Conservation (phyloP, 2,113 vertebrate species). For the Brienomyrus brachyistius region DNA sequence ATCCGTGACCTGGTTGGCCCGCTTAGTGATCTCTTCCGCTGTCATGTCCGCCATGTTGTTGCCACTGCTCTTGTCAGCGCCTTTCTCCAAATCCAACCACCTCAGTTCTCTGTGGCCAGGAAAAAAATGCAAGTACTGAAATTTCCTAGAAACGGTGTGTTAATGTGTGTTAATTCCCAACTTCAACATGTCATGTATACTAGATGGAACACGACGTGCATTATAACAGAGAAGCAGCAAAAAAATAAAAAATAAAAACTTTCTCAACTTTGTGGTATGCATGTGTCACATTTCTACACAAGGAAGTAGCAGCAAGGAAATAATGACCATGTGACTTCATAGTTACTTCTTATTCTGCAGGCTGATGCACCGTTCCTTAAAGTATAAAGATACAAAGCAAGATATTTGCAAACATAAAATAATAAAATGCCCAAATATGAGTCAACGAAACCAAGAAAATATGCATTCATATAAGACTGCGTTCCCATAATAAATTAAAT, state of each 20-base stretch:
- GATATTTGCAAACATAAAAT: background rate
- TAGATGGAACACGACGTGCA: background rate
- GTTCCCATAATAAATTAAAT: background rate
- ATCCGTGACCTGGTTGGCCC: conserved; percentile 86
- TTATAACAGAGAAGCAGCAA: background rate
- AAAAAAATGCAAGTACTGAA: conserved; percentile 19
- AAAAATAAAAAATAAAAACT: background rate
- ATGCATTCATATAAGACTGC: background rate
- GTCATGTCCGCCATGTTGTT: conserved; percentile 79
- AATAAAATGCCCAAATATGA: background rate
- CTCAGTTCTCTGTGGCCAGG: conserved; percentile 48
- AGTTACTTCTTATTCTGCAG: background rate
- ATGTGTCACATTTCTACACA: background rate
- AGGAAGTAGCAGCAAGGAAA: conserved; percentile 22
- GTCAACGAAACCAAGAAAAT: background rate
- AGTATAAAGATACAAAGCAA: background rate
- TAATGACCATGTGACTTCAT: background rate
- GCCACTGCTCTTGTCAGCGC: conserved; percentile 40
- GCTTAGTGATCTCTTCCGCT: conserved; percentile 75
- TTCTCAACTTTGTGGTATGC: background rate
- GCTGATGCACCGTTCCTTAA: background rate
- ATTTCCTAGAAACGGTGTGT: conserved; percentile 1
- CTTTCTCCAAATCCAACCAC: conserved; percentile 43
- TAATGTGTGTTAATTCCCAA: background rate
- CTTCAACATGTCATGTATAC: background rate